Evolutionary conservation across 2,113 vertebrate genomes (phyloP).

Genomic region (Sorex araneus): DNA sequence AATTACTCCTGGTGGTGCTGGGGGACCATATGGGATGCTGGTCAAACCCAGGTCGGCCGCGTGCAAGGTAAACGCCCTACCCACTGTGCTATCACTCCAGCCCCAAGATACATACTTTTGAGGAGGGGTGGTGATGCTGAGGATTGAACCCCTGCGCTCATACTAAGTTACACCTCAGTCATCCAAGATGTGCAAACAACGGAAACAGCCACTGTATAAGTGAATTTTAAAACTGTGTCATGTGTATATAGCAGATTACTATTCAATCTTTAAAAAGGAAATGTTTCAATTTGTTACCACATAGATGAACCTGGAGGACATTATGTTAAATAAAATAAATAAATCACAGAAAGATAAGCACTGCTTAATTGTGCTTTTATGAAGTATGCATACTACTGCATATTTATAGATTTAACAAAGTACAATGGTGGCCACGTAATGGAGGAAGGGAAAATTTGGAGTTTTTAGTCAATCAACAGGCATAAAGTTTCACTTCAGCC

Average conservation of each 20-base stretch:
- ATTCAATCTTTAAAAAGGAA: constrained; percentile 25
- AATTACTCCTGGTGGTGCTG: too few species aligned
- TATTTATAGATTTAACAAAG: constrained; percentile 21
- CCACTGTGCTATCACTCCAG: too few species aligned
- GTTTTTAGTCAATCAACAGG: background rate
- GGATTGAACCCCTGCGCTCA: too few species aligned
- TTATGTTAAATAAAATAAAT: background rate
- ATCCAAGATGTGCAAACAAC: background rate
- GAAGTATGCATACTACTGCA: background rate
- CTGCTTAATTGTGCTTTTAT: background rate
- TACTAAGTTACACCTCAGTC: too few species aligned
- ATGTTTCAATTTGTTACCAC: background rate
- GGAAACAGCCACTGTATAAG: background rate
- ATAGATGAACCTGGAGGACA: background rate
- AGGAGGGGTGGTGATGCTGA: too few species aligned
- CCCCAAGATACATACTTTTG: background rate
- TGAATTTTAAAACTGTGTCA: background rate
- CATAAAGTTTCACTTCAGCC: background rate
- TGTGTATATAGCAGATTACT: background rate
- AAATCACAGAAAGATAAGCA: background rate
- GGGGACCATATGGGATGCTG: too few species aligned
- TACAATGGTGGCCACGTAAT: background rate
- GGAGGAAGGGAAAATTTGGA: background rate
- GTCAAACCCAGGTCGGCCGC: too few species aligned
- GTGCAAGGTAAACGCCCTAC: too few species aligned